Evolutionary conservation across 2,113 vertebrate genomes (phyloP).

Genomic region (Cinclus mexicanus): DNA sequence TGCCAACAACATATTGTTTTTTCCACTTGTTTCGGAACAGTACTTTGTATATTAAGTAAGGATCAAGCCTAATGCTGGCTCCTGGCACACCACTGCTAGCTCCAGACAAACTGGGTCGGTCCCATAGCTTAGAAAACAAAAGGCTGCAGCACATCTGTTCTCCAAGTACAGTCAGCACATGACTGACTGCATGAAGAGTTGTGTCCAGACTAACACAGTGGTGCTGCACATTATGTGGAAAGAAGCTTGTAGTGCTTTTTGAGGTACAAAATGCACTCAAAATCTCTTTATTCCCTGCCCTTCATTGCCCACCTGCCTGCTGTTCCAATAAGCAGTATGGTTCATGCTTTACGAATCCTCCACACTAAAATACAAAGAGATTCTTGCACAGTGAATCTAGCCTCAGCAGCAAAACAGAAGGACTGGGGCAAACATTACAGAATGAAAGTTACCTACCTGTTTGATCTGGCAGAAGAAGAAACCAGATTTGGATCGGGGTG

Average conservation of each 20-base stretch:
- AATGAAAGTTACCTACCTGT: background rate
- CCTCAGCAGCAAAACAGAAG: background rate
- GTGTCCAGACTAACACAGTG: background rate
- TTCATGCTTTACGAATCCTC: background rate
- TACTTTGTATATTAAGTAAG: background rate
- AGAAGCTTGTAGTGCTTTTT: background rate
- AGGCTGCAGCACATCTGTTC: background rate
- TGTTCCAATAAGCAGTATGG: background rate
- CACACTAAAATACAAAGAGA: background rate
- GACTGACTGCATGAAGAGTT: background rate
- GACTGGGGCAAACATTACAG: background rate
- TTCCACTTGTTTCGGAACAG: background rate
- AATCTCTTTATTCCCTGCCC: background rate
- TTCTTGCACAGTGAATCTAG: background rate
- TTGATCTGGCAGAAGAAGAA: background rate
- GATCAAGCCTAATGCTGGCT: background rate
- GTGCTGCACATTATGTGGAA: too few relatives aligned
- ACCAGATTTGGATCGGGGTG: background rate
- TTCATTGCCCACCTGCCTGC: rapidly evolving
- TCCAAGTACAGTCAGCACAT: background rate
- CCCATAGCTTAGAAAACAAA: background rate
- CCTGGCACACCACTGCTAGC: background rate
- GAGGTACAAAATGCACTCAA: background rate
- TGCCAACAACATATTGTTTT: background rate
- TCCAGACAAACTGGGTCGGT: background rate